These are phyloP conservation scores for Zosterops hypoxanthus DNA, from an alignment of 2,113 vertebrate genomes.

Conservation along the genomic window DNA sequence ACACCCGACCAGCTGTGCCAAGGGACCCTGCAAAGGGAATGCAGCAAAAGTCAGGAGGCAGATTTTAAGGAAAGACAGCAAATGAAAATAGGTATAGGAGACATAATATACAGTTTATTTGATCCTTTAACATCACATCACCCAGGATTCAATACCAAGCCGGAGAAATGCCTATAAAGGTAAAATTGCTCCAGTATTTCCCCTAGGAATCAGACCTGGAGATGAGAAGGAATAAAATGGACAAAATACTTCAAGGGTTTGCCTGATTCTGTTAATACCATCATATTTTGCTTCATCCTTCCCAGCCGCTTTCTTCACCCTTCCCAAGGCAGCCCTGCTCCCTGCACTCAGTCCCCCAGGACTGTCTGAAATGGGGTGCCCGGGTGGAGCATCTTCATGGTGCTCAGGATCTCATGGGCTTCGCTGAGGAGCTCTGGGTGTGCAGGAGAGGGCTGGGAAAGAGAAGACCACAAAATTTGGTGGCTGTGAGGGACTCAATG, in stretches of 20 bases:
- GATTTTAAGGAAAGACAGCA: not conserved
- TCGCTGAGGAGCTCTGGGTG: not conserved
- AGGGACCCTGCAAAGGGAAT: constrained; percentile 79
- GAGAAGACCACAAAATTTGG: not conserved
- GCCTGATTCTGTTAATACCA: not conserved
- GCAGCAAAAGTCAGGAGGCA: not conserved
- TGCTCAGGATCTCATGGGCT: fast-evolving
- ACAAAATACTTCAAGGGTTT: not conserved
- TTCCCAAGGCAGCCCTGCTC: not conserved
- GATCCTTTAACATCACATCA: not conserved
- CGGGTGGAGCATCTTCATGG: not conserved
- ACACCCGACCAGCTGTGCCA: constrained; percentile 89
- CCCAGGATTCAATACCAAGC: not conserved
- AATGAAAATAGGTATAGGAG: not conserved
- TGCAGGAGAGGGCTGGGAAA: not conserved
- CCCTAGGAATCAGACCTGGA: not conserved
- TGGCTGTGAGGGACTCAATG: not conserved
- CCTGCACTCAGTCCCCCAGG: not conserved
- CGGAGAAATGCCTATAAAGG: not conserved
- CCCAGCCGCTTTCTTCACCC: not conserved
- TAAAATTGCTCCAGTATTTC: not conserved
- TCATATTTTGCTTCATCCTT: not conserved
- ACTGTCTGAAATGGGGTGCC: not conserved
- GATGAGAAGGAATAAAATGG: not conserved
- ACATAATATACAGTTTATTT: not conserved